Percentiles rank a stretch among this genome's conserved stretches.
These are phyloP conservation scores for Umimayanthus chanpuru DNA, from an alignment of 92 coral and sea anemone species.

Conservation along the genomic window DNA sequence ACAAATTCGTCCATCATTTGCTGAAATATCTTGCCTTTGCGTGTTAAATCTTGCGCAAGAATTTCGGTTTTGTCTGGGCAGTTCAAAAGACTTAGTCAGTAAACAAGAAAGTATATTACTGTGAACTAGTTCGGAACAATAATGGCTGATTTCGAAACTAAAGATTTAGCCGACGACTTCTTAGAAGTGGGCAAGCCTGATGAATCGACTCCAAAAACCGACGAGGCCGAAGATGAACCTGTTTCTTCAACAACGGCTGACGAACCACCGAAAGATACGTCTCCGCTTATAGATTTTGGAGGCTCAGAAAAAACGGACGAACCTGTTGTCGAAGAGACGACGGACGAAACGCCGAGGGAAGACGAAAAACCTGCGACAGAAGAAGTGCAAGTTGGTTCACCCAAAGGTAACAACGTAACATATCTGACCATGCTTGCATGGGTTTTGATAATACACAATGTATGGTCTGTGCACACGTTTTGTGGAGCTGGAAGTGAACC, in stretches of 20 bases:
- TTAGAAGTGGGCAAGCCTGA: conserved; percentile 31
- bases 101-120: neutral
- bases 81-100: neutral
- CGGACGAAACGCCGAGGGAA: conserved; percentile 31
- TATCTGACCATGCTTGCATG: conserved; percentile 7
- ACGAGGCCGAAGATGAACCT: conserved; percentile 38
- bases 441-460: neutral
- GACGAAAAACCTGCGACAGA: conserved; percentile 55
- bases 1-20: conserved; percentile 36
- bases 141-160: conserved; percentile 26
- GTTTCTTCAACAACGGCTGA: conserved; percentile 36
- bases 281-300: conserved; percentile 40
- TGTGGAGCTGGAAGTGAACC: neutral
- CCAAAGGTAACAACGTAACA: conserved; percentile 15
- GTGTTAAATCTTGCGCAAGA: conserved; percentile 38
- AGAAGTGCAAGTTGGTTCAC: neutral
- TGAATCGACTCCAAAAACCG: neutral
- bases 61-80: conserved; percentile 17
- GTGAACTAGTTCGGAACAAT: neutral
- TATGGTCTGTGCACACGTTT: conserved; percentile 10
- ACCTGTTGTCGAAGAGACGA: conserved; percentile 47
- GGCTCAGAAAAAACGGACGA: conserved; percentile 28
- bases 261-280: conserved; percentile 36
- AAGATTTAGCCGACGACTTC: conserved; percentile 9
- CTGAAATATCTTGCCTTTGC: neutral